A percentile compares a stretch with the other conserved stretches of the same genome.
Evolutionary conservation across 1,140 invertebrate species (phyloP).

Genomic region (Laupala kohalensis): DNA sequence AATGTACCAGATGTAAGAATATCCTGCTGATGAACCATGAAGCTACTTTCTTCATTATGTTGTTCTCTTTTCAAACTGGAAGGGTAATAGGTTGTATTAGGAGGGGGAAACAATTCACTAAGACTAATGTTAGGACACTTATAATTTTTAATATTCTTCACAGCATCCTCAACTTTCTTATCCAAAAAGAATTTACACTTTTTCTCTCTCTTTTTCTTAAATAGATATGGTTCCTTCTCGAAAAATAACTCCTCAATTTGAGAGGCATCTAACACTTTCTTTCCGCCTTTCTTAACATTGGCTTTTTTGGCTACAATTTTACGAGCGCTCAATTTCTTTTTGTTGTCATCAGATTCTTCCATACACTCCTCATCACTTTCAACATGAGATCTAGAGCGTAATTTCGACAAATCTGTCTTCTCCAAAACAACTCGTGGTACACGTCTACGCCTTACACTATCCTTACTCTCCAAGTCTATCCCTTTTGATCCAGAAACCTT

Average conservation of each 20-base stretch:
- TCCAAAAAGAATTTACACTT: neutral
- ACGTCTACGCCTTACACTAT: neutral
- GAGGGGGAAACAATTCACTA: neutral
- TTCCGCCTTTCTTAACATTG: neutral
- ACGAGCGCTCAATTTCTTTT: neutral
- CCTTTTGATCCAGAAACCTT: neutral
- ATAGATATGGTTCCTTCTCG: neutral
- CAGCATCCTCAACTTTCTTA: neutral
- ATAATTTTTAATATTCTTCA: conserved; percentile 25
- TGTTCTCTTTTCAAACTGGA: too few species aligned
- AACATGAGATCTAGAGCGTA: conserved; percentile 4
- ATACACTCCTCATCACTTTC: neutral
- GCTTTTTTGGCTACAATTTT: neutral
- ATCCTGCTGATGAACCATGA: too few species aligned
- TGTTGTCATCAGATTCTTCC: neutral
- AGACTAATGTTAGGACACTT: neutral
- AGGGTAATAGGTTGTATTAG: neutral
- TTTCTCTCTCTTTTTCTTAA: neutral
- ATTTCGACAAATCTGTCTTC: conserved; percentile 23
- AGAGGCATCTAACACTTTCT: neutral
- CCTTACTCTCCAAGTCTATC: neutral
- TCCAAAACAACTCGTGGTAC: conserved; percentile 22
- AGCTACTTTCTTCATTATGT: too few species aligned
- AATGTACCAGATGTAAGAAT: conserved; percentile 26
- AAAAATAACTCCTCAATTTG: neutral